These are phyloP conservation scores for Dendrocopos noguchii DNA, from an alignment of 2,113 vertebrate genomes.

Conservation along the genomic window DNA sequence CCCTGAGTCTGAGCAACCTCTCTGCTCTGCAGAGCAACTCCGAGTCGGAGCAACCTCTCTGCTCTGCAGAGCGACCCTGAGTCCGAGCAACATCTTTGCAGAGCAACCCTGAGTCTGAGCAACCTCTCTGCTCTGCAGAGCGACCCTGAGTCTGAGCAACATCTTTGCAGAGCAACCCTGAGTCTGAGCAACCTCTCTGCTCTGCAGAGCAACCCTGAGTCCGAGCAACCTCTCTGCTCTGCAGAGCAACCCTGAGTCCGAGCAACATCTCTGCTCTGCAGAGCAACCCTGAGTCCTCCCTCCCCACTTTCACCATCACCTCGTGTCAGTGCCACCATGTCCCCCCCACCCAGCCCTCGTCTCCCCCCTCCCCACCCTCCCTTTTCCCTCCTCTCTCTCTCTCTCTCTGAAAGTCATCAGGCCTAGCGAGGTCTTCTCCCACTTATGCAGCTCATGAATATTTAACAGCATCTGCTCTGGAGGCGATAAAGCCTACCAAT, in stretches of 20 bases:
- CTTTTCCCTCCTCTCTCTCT: not conserved
- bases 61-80: slow-evolving; percentile 16
- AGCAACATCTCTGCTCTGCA: not conserved
- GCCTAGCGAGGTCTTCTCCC: slow-evolving; percentile 83
- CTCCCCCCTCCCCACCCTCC: not conserved
- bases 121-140: slow-evolving; percentile 3
- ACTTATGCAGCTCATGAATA: slow-evolving; percentile 94
- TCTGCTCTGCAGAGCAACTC: slow-evolving; percentile 24
- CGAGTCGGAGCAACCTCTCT: not conserved
- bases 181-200: not conserved
- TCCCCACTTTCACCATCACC: not conserved
- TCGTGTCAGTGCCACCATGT: not conserved
- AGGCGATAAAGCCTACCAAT: slow-evolving; percentile 93
- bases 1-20: not conserved
- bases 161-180: slow-evolving; percentile 25
- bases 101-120: not conserved
- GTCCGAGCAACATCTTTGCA: not conserved
- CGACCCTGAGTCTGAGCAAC: not conserved
- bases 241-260: slow-evolving; percentile 13
- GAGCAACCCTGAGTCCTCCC: slow-evolving; percentile 53
- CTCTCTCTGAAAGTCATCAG: slow-evolving; percentile 79
- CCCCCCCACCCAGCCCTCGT: too few species aligned
- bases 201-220: slow-evolving; percentile 6
- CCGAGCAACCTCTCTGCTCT: not conserved
- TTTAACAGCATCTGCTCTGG: slow-evolving; percentile 98